These are phyloP conservation scores for Hyperoplus lanceolatus DNA, from an alignment of 2,797 vertebrate species.

Conservation along the genomic window DNA sequence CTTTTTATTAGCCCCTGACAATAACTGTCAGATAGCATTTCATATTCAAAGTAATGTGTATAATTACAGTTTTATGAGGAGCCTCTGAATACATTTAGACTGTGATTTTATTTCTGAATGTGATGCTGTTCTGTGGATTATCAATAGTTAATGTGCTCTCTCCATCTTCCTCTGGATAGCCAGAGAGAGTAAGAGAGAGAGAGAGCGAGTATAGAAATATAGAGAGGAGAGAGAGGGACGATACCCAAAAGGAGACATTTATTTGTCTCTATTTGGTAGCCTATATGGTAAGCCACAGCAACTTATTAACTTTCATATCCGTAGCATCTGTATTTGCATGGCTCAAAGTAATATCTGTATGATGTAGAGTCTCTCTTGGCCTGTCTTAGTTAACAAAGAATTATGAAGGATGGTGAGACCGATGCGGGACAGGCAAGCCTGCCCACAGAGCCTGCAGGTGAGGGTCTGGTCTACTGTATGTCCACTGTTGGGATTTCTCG, in stretches of 20 bases:
- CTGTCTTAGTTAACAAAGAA: too few relatives aligned
- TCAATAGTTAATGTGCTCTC: constrained; percentile 78
- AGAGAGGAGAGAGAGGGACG: constrained; percentile 11
- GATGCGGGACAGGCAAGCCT: too few relatives aligned
- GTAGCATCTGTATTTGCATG: neutral
- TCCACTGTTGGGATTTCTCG: too few relatives aligned
- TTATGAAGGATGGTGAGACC: too few relatives aligned
- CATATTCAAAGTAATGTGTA: constrained; percentile 78
- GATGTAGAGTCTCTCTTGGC: too few relatives aligned
- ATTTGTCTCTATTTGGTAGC: constrained; percentile 16
- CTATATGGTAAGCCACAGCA: constrained; percentile 19
- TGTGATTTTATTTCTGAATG: constrained; percentile 73
- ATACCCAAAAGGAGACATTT: constrained; percentile 19
- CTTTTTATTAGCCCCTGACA: constrained; percentile 73
- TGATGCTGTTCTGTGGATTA: constrained; percentile 74
- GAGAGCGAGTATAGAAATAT: constrained; percentile 19
- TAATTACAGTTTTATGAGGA: constrained; percentile 77
- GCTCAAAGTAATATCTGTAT: neutral
- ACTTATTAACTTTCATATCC: constrained; percentile 4
- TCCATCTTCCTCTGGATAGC: constrained; percentile 53
- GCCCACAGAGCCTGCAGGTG: too few relatives aligned
- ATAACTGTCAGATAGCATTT: constrained; percentile 77
- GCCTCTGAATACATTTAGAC: constrained; percentile 78
- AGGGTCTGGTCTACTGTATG: too few relatives aligned
- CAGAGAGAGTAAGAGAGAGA: constrained; percentile 27